These are phyloP conservation scores for Myotis brandtii DNA, from an alignment of 2,113 vertebrate genomes.

Conservation along the genomic window DNA sequence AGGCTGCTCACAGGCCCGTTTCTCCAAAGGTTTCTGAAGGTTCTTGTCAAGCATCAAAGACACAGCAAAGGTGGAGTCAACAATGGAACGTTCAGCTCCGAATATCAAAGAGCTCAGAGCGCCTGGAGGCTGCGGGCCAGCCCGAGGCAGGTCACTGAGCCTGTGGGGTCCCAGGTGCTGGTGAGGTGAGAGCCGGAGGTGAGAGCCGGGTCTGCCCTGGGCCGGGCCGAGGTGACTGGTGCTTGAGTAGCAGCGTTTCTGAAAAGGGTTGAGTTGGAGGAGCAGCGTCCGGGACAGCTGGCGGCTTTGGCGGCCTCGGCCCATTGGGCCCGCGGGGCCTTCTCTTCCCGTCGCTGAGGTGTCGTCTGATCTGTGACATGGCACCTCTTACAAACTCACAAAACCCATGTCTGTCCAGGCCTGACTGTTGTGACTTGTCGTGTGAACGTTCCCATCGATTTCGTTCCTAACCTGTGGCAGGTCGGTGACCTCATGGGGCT, in stretches of 20 bases:
- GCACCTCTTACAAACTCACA: background rate
- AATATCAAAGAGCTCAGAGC: background rate
- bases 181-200: no score
- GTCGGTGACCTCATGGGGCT: background rate
- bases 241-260: background rate
- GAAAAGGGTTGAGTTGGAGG: background rate
- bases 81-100: slow-evolving; percentile 45
- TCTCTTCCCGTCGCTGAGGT: background rate
- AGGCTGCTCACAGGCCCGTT: slow-evolving; percentile 6
- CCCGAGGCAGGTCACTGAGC: no score
- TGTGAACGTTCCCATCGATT: background rate
- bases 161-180: no score
- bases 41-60: background rate
- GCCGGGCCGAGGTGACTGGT: no score
- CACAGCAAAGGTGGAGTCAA: slow-evolving; percentile 53
- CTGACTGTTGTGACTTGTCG: background rate
- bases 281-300: background rate
- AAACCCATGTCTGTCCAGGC: background rate
- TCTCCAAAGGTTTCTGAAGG: background rate
- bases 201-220: no score
- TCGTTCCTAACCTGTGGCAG: background rate
- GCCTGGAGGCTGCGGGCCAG: no score
- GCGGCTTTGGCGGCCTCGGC: background rate
- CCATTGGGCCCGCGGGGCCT: background rate
- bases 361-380: background rate